Percentiles rank a stretch among this genome's conserved stretches.
These are phyloP conservation scores for Neomorphus geoffroyi DNA, from an alignment of 2,797 vertebrate species.

Conservation along the genomic window DNA sequence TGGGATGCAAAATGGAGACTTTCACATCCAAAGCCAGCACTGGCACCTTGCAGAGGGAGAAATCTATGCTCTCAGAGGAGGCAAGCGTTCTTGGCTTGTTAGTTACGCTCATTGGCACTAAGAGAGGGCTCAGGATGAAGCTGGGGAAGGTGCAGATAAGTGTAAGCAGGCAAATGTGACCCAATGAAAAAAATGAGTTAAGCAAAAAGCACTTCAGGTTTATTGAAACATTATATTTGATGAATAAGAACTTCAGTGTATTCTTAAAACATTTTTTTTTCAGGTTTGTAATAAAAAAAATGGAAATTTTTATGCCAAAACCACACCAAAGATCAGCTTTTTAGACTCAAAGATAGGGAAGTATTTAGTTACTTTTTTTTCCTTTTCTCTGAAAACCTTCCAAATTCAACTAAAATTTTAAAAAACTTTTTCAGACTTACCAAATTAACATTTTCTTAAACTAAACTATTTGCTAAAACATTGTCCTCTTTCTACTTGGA, in stretches of 20 bases:
- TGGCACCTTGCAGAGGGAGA: background rate
- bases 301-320: background rate
- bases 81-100: background rate
- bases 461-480: background rate
- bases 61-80: background rate
- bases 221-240: background rate
- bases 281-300: background rate
- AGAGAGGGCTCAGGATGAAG: background rate
- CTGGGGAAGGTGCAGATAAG: background rate
- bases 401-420: background rate
- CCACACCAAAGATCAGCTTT: background rate
- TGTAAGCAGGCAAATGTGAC: background rate
- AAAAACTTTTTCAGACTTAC: background rate
- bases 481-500: background rate
- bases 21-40: background rate
- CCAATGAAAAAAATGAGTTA: background rate
- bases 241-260: background rate
- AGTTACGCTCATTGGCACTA: background rate
- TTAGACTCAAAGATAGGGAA: background rate
- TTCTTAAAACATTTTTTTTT: background rate
- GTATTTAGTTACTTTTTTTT: background rate
- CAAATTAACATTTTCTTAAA: background rate
- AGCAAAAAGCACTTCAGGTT: background rate
- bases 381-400: background rate
- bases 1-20: background rate